Evolutionary conservation across 2,113 vertebrate genomes (phyloP).

Genomic region (Nothocercus nigrocapillus): DNA sequence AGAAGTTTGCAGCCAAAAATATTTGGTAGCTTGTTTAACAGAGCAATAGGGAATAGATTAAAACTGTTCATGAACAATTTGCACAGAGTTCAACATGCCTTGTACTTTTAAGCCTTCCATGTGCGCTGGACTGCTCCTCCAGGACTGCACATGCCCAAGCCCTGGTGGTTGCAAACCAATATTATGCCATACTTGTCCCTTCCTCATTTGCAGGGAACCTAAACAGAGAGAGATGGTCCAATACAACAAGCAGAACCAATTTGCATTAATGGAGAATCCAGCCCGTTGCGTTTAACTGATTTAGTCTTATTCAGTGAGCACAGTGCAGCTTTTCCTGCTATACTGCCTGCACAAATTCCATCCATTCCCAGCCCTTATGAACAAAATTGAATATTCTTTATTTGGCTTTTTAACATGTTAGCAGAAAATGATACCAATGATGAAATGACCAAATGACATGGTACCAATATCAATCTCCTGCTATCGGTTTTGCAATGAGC

Average conservation of each 20-base stretch:
- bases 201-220: background rate
- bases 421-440: background rate
- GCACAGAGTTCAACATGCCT: background rate
- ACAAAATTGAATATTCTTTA: background rate
- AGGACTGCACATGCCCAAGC: background rate
- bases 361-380: background rate
- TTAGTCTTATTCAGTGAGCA: background rate
- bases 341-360: background rate
- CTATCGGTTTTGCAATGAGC: background rate
- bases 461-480: background rate
- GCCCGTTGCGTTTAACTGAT: background rate
- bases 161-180: background rate
- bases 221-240: background rate
- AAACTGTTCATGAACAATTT: background rate
- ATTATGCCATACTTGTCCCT: background rate
- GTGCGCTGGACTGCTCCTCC: background rate
- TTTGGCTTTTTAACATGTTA: rapidly evolving
- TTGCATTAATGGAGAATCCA: background rate
- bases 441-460: background rate
- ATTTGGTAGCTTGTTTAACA: background rate
- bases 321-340: background rate
- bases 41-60: background rate
- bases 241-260: background rate
- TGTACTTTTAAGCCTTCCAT: background rate
- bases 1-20: background rate